phyloP scores from a whole-genome alignment of 2,797 vertebrate species.

The Xyrichtys novacula region DNA sequence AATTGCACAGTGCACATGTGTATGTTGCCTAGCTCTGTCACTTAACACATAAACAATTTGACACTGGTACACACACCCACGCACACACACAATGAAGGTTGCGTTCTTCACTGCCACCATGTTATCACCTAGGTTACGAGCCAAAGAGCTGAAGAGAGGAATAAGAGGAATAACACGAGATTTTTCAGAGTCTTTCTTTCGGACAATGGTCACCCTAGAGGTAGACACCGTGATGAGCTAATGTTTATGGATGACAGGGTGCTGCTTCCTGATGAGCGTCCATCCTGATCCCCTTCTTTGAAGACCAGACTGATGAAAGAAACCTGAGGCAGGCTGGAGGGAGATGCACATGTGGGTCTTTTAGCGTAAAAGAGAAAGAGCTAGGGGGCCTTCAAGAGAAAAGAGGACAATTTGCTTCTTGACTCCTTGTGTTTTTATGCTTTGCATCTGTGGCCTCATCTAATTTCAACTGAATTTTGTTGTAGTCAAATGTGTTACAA shows the following conservation, averaged over 20 bases:
- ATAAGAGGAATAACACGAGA: constrained; percentile 20
- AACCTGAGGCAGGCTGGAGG: neutral
- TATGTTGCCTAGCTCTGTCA: no score
- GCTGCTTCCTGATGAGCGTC: neutral
- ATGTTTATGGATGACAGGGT: neutral
- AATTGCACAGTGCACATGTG: neutral
- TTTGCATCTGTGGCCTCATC: no score
- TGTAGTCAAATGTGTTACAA: no score
- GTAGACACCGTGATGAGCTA: neutral
- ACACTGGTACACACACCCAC: neutral
- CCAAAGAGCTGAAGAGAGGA: constrained; percentile 38
- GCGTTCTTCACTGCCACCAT: constrained; percentile 26
- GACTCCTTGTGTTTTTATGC: no score
- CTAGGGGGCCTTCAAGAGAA: no score
- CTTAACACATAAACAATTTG: neutral
- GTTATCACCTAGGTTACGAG: constrained; percentile 55
- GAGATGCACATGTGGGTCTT: neutral
- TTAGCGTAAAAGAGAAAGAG: neutral
- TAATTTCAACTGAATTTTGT: no score
- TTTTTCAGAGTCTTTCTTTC: neutral
- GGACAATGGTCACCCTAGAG: constrained; percentile 1
- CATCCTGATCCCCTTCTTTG: neutral
- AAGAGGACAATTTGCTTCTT: no score
- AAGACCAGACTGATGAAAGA: neutral
- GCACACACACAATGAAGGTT: neutral